These are phyloP conservation scores for Tautogolabrus adspersus DNA, from an alignment of 2,113 vertebrate species.

Conservation along the genomic window DNA sequence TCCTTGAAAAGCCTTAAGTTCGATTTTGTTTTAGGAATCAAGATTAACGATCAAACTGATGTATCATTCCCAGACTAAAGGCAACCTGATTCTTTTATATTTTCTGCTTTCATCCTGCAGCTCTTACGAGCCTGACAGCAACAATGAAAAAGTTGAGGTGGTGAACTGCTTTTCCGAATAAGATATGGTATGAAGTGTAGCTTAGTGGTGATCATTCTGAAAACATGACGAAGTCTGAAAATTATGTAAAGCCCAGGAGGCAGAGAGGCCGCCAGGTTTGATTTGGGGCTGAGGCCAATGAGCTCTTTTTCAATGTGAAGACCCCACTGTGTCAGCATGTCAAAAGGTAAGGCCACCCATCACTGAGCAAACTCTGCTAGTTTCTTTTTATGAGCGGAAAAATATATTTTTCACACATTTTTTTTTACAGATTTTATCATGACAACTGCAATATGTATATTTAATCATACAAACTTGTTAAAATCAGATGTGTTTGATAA, in stretches of 20 bases:
- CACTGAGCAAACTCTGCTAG: not conserved
- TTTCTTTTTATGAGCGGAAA: too few species aligned
- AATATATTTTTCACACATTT: not conserved
- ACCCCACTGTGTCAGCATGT: conserved; percentile 2
- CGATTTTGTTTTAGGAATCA: not conserved
- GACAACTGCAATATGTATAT: too few species aligned
- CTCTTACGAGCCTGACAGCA: not conserved
- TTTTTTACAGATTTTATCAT: not conserved
- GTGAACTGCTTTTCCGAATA: conserved; percentile 3
- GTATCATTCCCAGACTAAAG: conserved; percentile 17
- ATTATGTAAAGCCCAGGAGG: conserved; percentile 19
- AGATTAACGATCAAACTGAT: conserved; percentile 26
- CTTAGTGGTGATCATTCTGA: conserved; percentile 33
- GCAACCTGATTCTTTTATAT: not conserved
- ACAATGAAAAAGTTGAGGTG: conserved; percentile 3
- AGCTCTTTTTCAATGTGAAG: conserved; percentile 6
- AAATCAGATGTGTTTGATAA: too few species aligned
- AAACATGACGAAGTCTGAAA: conserved; percentile 11
- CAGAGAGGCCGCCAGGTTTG: conserved; percentile 3
- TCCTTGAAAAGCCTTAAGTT: too few species aligned
- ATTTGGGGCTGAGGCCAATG: conserved; percentile 19
- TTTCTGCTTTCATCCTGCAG: not conserved
- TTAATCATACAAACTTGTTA: too few species aligned
- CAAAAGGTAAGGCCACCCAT: not conserved
- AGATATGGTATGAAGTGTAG: conserved; percentile 8